Evolutionary conservation across 2,113 vertebrate species (phyloP), one percentile per base, ranked within the genome.

Genomic region (Pterocles burchelli): DNA sequence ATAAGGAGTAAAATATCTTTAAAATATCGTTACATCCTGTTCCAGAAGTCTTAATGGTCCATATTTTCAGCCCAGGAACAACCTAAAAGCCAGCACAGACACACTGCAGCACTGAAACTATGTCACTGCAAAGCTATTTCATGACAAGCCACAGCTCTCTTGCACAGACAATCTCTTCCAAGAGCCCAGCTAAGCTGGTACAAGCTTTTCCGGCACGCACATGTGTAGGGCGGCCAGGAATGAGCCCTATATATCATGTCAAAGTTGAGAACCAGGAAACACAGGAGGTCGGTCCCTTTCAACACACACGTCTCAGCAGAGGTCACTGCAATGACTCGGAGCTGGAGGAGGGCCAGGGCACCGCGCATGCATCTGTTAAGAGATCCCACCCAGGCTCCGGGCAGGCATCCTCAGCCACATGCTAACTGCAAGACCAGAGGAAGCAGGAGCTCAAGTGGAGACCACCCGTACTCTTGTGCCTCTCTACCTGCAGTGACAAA

Each of bases 51-150:
- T 92, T 94, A 95, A 96, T 68, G 52, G 78, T 52, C 28, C 41
- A 1, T 81, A 96, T 89, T 90, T 95, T 94, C 75, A 95, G 83
- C 48, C 59, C 65, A 61, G n/a, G 51, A 96, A 83, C 24, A 91
- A 88, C 78, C 67, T 58, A 54, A 67, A 96, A 96, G 91, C 24
- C 59, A 88, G 71, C 25, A 70, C 26, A 80, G 84, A 93, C 67
- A 73, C 11, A 82, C 33, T 45, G 45, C 84, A 46, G 66, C 66
- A 72, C 76, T 73, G 80, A 88, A 95, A 88, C 55, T 17, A 61
- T 61, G 51, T 73, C 78, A 88, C 66, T 77, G 49, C 59, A 73
- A 91, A 89, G 87, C 59, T 79, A 79, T 65, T 89, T 78, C 87
- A 61, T 66, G 80, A 88, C n/a, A 79, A 89, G 20, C n/a, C 78